A percentile compares a stretch with the other conserved stretches of the same genome.
Conservation (phyloP, 2,113 vertebrate species). For the Cephalopterus ornatus region DNA sequence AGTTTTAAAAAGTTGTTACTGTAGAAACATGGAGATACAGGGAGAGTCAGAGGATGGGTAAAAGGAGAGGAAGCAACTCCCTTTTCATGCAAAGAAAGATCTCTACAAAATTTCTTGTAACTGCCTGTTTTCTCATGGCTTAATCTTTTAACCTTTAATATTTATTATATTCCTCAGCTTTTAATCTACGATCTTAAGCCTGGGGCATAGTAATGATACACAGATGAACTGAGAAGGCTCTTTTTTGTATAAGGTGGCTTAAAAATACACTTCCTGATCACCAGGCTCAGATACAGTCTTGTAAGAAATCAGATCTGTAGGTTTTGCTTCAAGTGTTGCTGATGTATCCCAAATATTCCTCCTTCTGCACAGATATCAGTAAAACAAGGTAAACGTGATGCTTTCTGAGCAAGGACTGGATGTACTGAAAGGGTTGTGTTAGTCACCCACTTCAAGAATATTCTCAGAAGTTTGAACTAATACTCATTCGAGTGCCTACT, state of each 20-base stretch:
- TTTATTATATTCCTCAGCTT: no score
- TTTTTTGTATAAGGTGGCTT: background rate
- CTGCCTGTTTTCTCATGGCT: background rate
- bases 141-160: background rate
- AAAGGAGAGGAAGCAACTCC: background rate
- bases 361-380: background rate
- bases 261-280: background rate
- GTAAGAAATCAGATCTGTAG: background rate
- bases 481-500: rapidly evolving
- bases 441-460: background rate
- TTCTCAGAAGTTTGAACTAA: background rate
- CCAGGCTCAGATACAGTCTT: background rate
- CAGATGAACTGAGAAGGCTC: background rate
- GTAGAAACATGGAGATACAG: background rate
- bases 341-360: background rate
- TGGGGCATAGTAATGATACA: background rate
- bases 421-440: background rate
- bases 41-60: background rate
- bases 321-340: background rate
- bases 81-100: background rate
- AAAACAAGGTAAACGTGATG: background rate
- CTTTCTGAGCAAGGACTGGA: background rate
- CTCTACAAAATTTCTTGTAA: background rate
- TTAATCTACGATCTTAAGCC: no score
- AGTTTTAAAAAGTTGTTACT: background rate